Evolutionary conservation across 2,113 vertebrate genomes (phyloP), one percentile per base, ranked within the genome.

Genomic region (Psephotus haematonotus): DNA sequence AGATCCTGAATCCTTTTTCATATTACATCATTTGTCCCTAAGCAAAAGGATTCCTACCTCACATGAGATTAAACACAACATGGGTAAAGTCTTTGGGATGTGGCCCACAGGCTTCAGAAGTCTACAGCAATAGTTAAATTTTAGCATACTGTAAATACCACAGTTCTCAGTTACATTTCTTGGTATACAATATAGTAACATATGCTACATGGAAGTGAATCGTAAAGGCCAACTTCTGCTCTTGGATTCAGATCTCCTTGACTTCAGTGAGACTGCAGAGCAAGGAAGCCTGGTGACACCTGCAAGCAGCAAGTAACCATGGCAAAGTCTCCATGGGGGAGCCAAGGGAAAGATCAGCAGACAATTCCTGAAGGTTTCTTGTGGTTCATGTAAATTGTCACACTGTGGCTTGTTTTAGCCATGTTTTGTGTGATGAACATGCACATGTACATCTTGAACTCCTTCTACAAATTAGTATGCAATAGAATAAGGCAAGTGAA

Each of bases 151-250:
- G 96, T 92, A 92, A 97, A 96, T 96, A 94, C 63, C 94, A 84
- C 4, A 0, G 67, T 75, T 91, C 94, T 95, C 47, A 13, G 88
- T 77, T 93, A 75, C 82, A 88, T 82, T 94, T 96, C 89, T 90
- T 93, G 93, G 76, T 97, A 92, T 97, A 96, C 91, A 96, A 18
- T 93, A 35, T 60, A 95, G 95, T 94, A 96, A 67, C 95, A 97
- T 97, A 97, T 97, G 96, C 82, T 95, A 31, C 86, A 96, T 92
- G 91, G 96, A 93, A 97, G 93, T 92, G 93, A 95, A 88, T 96
- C 1, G 74, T 91, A 97, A 94, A 96, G 94, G 92, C 96, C 96
- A 97, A 97, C 96, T 96, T 97, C 96, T 97, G 96, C 95, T 95
- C 96, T 96, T 96, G 94, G 95, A 96, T 90, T 95, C 86, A 91